Evolutionary conservation across 2,113 vertebrate species (phyloP), one percentile per base, ranked within the genome.

Genomic region (rat (Rattus norvegicus)): DNA sequence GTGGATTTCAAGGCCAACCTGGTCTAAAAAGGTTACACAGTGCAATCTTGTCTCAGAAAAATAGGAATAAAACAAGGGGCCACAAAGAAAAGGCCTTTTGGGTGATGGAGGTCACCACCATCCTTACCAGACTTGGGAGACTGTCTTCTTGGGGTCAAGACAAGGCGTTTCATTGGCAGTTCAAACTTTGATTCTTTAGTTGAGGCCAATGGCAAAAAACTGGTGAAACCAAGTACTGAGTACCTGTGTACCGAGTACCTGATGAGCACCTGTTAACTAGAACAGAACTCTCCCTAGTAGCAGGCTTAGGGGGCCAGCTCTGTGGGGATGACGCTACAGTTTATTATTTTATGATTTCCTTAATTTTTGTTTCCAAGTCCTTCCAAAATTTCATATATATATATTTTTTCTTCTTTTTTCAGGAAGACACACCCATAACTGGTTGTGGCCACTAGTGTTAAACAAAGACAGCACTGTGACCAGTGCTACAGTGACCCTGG

Each of bases 201-300:
- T 72, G 93, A 76, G 94, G 96, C 26, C 84, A n/a, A n/a, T 87
- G 96, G 95, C 85, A 97, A 89, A 94, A 90, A 77, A 70, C 88
- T 86, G 17, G 33, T n/a, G 88, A 93, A 67, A n/a, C 94, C 87
- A 43, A 26, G 61, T 26, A 39, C 4, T 16, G 59, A 47, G 84
- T 12, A 67, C 26, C 63, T 67, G 63, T 67, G 59, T 24, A 39
- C 6, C 11, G 59, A 47, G 83, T 14, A 14, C 33, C 54, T 54
- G 59, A 59, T 75, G 94, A 93, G 11, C 54, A 56, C 30, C 52
- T 47, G 26, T 30, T 69, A 83, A 90, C 93, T 95, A 30, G 70
- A 95, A 90, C 0, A 80, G 76, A 88, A 85, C 63, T 22, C 2
- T 5, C 91, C 63, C 95, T 75, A 79, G 72, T 36, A 7, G 56